A percentile compares a stretch with the other conserved stretches of the same genome.
Evolutionary conservation across 2,888 invertebrate species (phyloP).

Genomic region (Adelognathus sp.): DNA sequence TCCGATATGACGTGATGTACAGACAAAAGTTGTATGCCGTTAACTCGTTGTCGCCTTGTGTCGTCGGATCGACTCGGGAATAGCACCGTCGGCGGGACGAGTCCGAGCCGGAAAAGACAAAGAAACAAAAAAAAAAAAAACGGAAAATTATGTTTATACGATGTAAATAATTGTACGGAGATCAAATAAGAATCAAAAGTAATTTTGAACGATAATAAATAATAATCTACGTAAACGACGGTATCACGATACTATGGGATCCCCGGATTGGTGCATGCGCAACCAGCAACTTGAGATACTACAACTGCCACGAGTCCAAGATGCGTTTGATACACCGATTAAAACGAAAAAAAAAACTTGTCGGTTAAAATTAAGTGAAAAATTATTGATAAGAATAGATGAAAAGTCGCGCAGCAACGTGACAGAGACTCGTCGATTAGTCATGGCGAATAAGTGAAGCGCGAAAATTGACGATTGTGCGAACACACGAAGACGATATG

Average conservation of each 20-base stretch:
- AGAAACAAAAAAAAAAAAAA: conserved; percentile 15
- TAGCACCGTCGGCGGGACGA: conserved; percentile 16
- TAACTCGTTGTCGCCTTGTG: background rate
- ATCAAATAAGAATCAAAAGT: conserved; percentile 68
- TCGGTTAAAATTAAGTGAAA: conserved; percentile 16
- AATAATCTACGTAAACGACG: conserved; percentile 49
- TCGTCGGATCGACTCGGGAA: background rate
- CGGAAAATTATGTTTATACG: conserved; percentile 69
- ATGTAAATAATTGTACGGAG: conserved; percentile 74
- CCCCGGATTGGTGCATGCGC: conserved; percentile 79
- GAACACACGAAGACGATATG: conserved; percentile 24
- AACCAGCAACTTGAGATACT: conserved; percentile 66
- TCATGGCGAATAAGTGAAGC: conserved; percentile 32
- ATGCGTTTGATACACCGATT: conserved; percentile 21
- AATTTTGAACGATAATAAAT: conserved; percentile 61
- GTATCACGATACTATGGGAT: conserved; percentile 66
- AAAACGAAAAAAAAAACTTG: conserved; percentile 8
- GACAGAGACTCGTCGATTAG: conserved; percentile 45
- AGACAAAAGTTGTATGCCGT: background rate
- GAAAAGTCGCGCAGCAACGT: conserved; percentile 31
- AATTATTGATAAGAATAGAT: conserved; percentile 1
- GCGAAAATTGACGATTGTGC: conserved; percentile 38
- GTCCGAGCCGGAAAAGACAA: conserved; percentile 10
- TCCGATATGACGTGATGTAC: background rate
- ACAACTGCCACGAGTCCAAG: conserved; percentile 57